These are phyloP conservation scores for Muscicapa adusta DNA, from an alignment of 2,113 vertebrate species.

Conservation along the genomic window DNA sequence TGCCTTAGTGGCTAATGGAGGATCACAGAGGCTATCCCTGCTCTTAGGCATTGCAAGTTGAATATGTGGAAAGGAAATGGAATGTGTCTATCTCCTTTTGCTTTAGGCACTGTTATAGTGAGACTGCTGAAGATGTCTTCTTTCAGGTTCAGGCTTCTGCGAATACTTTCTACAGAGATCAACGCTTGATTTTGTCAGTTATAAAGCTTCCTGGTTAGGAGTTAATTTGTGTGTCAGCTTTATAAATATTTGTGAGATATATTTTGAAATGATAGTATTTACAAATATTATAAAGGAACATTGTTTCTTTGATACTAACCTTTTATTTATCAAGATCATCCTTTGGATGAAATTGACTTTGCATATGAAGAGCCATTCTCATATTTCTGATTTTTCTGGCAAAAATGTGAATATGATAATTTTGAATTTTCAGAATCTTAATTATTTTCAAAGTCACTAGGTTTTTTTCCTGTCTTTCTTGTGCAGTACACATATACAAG, in stretches of 20 bases:
- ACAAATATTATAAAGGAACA: background rate
- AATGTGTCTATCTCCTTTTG: background rate
- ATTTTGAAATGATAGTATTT: background rate
- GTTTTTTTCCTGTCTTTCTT: background rate
- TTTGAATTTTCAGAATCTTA: background rate
- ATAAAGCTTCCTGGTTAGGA: background rate
- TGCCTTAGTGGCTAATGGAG: background rate
- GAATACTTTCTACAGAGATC: background rate
- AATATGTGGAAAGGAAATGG: background rate
- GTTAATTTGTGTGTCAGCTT: background rate
- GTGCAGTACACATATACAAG: background rate
- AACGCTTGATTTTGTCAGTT: background rate
- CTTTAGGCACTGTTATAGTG: background rate
- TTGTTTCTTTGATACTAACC: background rate
- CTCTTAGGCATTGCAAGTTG: background rate
- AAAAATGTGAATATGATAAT: background rate
- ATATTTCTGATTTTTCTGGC: background rate
- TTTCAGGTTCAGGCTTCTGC: background rate
- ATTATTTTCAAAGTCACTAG: background rate
- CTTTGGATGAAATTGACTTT: background rate
- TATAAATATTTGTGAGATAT: background rate
- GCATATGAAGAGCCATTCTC: background rate
- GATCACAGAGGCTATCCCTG: background rate
- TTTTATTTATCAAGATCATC: background rate
- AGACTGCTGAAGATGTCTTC: background rate